These are phyloP conservation scores for Calliphora vomitoria DNA, from an alignment of 2,888 invertebrate genomes.

Conservation along the genomic window DNA sequence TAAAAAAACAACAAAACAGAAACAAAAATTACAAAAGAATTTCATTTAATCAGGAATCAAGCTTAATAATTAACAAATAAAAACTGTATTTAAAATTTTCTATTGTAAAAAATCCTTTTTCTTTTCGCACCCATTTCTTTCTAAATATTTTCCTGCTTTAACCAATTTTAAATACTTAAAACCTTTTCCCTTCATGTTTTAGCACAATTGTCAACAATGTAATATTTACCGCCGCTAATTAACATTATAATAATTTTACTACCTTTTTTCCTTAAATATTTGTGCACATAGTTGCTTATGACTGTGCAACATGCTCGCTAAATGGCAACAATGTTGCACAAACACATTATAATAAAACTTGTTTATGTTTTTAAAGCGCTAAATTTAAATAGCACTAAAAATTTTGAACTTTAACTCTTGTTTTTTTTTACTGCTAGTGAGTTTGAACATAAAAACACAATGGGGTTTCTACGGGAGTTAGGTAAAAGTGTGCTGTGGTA, in stretches of 20 bases:
- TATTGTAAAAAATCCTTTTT: no score
- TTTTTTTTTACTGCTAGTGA: not conserved
- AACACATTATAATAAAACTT: conserved; percentile 9
- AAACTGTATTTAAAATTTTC: not conserved
- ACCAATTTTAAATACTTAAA: no score
- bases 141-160: no score
- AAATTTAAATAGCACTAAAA: not conserved
- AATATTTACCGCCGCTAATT: conserved; percentile 34
- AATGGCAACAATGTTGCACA: conserved; percentile 37
- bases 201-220: conserved; percentile 48
- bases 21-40: not conserved
- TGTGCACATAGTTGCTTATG: conserved; percentile 12
- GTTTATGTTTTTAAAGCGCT: not conserved
- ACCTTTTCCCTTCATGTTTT: conserved; percentile 18
- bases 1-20: not conserved
- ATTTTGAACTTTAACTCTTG: not conserved
- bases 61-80: not conserved
- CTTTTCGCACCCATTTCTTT: no score
- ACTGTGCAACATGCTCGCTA: conserved; percentile 34
- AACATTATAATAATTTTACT: conserved; percentile 35
- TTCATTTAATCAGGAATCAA: no score
- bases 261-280: not conserved
- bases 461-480: not conserved
- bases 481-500: not conserved
- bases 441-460: not conserved